These are phyloP conservation scores for Nebria ingens DNA, from an alignment of 1,140 invertebrate species.

Conservation along the genomic window DNA sequence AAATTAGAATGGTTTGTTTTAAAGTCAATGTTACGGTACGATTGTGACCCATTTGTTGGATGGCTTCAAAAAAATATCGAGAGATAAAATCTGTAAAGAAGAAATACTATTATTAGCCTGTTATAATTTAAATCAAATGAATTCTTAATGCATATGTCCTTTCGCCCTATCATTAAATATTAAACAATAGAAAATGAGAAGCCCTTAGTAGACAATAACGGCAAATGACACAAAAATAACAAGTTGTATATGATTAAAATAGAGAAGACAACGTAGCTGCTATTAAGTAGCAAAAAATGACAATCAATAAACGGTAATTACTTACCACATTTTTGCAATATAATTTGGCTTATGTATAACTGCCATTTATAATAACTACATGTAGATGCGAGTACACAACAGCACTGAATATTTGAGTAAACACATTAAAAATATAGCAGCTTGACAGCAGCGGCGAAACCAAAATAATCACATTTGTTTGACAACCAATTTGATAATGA, in stretches of 20 bases:
- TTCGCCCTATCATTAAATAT: background rate
- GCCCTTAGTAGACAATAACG: too few species aligned
- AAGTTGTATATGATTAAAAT: background rate
- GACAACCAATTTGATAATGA: constrained; percentile 4
- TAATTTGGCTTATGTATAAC: background rate
- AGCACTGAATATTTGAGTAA: background rate
- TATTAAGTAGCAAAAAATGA: constrained; percentile 5
- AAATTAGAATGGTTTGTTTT: background rate
- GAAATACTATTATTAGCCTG: too few species aligned
- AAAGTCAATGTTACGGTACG: background rate
- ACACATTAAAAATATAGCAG: constrained; percentile 9
- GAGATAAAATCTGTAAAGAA: constrained; percentile 7
- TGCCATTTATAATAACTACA: background rate
- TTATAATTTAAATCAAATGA: too few species aligned
- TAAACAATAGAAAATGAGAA: too few species aligned
- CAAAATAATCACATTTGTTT: constrained; percentile 9
- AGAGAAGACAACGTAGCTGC: background rate
- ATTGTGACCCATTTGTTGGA: constrained; percentile 3
- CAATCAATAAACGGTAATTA: constrained; percentile 7
- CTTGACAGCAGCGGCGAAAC: constrained; percentile 7
- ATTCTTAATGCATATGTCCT: too few species aligned
- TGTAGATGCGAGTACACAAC: background rate
- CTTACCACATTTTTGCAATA: constrained; percentile 8
- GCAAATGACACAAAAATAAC: background rate
- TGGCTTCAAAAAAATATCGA: background rate